Base-by-base conservation (phyloP, 2,888 invertebrate species). In the Hipparchia semele region DNA sequence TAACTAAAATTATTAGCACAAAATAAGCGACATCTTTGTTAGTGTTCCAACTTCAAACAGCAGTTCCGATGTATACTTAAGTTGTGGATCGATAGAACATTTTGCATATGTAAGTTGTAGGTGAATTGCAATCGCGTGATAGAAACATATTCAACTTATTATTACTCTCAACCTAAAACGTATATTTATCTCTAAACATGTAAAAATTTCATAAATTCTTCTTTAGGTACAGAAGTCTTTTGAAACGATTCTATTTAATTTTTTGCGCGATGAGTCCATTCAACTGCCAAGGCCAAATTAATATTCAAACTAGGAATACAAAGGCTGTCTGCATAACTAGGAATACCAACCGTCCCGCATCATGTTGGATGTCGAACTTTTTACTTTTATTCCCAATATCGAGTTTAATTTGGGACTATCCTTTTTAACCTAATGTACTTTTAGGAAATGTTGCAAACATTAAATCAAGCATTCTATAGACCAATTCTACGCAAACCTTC, bases 261-360 rank as follows among this genome's bases (percentile, higher is more conserved):
- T 49, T 64, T 64, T 64, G 64, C 49, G 6, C 49, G 49, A 64
- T 51, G 49, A 64, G 49, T 49, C 49, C 49, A 64, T 64, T 49
- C 64, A 64, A 64, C 64, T 49, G 13, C 9, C 64, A 23, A 61
- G 62, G 62, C 8, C 13, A 51, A 49, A 23, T 64, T 13, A 49
- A 10, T 64, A 64, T 64, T 49, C 49, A 64, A 64, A 64, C 64
- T 64, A 64, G 62, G 13, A 49, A 49, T 13, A 46, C 23, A 23
- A 23, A 23, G 39, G 5, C 39, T 39, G 39, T 39, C 5, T 5
- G 5, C 39, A 5, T 4, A 51, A 64, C 64, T 64, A 64, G 49
- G 9, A 49, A 49, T 23, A 49, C 64, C 64, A 64, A 64, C 49
- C 5, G 64, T 23, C 6, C 9, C 9, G 23, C 23, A 49, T 49